Evolutionary conservation across 2,888 invertebrate genomes (phyloP), one percentile per base, ranked within the genome.

Genomic region (Entomobrya proxima): DNA sequence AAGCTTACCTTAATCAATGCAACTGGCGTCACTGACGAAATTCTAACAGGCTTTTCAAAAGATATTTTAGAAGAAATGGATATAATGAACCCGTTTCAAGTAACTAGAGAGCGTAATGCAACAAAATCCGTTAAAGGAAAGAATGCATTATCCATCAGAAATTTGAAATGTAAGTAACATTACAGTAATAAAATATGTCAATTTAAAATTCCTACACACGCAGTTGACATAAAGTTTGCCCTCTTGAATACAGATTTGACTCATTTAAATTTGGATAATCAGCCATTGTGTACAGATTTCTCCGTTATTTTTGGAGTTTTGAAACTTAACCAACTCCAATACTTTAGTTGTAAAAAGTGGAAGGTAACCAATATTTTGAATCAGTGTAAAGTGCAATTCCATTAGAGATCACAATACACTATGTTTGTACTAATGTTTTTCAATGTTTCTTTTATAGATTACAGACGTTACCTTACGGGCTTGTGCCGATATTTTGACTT

Each of bases 331-430:
- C 72, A 78, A 13, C 40, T 87, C 52, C 30, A 87, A 64, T 78
- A 67, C 35, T 75, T 87, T 47, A 85, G 84, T 21, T 87, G 87
- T 72, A 85, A 67, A 27, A 87, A 87, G 32, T 87, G 87, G 87
- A 87, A 87, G 81, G 87, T 87, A 79, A 64, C 15, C 37, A 21
- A 32, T 40, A n/a, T 2, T 37, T n/a, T n/a, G n/a, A n/a, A n/a
- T 7, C 13, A 11, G 44, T 11, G 44, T 44, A 44, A 44, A 44
- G 13, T 47, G 2, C 7, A 7, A 52, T 32, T 30, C 30, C 30
- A 61, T 15, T 13, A 13, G 13, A 11, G 4, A 30, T 13, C 3
- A 58, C 27, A 7, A 21, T 30, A 6, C 11, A 5, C n/a, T 64
- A 64, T n/a, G 18, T 27, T 24, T 7, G n/a, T 47, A 9, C n/a